Percentiles rank a stretch among this genome's conserved stretches.
Conservation (phyloP, 2,113 vertebrate genomes). For the Polyodon spathula region DNA sequence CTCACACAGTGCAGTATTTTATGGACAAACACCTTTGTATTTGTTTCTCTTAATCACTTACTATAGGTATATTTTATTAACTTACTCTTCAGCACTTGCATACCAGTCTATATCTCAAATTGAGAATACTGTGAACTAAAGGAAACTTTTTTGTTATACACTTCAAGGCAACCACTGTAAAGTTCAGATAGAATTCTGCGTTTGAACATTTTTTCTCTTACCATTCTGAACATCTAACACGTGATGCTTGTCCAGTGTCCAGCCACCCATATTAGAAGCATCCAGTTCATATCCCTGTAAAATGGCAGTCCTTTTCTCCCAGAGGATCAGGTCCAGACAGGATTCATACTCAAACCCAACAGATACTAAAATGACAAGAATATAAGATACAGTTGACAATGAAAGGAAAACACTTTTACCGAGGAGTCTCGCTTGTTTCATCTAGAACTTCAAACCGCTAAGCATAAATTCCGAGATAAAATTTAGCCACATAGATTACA, state of each 20-base stretch:
- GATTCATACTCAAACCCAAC: conserved; percentile 96
- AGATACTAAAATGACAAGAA: conserved; percentile 69
- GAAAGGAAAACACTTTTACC: conserved; percentile 21
- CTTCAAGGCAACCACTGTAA: too few relatives aligned
- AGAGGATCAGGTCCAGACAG: conserved; percentile 84
- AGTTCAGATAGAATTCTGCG: too few relatives aligned
- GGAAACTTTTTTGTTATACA: too few relatives aligned
- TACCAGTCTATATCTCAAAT: too few relatives aligned
- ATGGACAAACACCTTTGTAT: not conserved
- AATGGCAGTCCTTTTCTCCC: conserved; percentile 87
- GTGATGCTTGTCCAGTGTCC: conserved; percentile 91
- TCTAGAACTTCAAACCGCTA: too few relatives aligned
- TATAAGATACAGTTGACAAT: conserved; percentile 26
- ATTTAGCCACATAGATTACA: too few relatives aligned
- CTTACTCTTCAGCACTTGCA: not conserved
- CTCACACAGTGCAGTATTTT: not conserved
- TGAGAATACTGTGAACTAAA: too few relatives aligned
- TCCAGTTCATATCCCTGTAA: conserved; percentile 91
- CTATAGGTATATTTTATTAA: too few relatives aligned
- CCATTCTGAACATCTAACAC: conserved; percentile 86
- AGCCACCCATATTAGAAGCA: conserved; percentile 88
- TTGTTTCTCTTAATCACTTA: not conserved
- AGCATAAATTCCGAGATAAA: not conserved
- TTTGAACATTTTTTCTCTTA: conserved; percentile 41
- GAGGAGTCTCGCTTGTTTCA: too few relatives aligned